Evolutionary conservation across 2,797 vertebrate genomes (phyloP).

Genomic region (Pangasius sanitwongsei): DNA sequence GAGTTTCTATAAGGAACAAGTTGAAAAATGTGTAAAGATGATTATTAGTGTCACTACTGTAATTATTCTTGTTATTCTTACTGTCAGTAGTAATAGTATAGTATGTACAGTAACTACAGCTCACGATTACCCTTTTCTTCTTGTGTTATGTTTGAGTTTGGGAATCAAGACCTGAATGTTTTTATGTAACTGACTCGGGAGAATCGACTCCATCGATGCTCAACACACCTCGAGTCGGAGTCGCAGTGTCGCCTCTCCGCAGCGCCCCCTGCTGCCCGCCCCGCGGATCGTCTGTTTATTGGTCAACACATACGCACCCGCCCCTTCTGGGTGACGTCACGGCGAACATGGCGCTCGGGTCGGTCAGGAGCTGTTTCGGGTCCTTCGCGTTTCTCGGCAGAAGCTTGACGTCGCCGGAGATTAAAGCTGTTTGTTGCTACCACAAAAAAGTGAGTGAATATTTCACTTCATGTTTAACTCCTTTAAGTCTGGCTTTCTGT

Average conservation of each 20-base stretch:
- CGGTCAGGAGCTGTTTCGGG: slow-evolving; percentile 54
- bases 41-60: too few relatives aligned
- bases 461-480: background rate
- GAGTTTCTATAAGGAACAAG: background rate
- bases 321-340: background rate
- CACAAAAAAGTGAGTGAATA: slow-evolving; percentile 71
- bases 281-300: background rate
- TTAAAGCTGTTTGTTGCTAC: slow-evolving; percentile 61
- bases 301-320: background rate
- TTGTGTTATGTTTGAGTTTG: background rate
- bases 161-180: background rate
- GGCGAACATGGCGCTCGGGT: slow-evolving; percentile 68
- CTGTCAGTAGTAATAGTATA: background rate
- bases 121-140: background rate
- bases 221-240: background rate
- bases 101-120: background rate
- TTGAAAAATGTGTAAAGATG: background rate
- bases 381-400: slow-evolving; percentile 61
- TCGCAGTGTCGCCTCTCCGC: background rate
- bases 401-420: slow-evolving; percentile 52
- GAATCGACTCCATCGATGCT: background rate
- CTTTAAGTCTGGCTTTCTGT: background rate
- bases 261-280: background rate
- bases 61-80: background rate
- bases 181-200: background rate